These are phyloP conservation scores for Isoperla grammatica DNA, from an alignment of 2,888 invertebrate species.

Conservation along the genomic window DNA sequence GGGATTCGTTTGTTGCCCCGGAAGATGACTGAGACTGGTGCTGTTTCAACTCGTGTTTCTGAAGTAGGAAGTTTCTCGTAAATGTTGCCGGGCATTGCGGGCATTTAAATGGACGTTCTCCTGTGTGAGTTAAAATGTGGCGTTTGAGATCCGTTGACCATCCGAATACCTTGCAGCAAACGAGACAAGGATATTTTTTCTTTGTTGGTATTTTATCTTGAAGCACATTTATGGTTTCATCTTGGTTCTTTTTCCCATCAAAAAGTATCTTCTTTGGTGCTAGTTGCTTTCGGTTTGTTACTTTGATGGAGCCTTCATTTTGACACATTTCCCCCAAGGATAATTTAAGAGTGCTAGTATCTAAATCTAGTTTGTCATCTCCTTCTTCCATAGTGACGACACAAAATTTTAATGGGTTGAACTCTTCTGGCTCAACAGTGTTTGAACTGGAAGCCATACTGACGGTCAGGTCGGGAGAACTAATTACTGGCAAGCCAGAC, in stretches of 20 bases:
- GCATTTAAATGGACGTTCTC: constrained; percentile 44
- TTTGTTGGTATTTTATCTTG: constrained; percentile 22
- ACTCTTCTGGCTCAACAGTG: constrained; percentile 32
- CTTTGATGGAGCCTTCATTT: not conserved
- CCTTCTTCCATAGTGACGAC: constrained; percentile 38
- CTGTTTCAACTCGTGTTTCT: constrained; percentile 38
- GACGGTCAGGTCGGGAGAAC: not conserved
- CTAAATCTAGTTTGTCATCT: constrained; percentile 21
- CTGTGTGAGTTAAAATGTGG: constrained; percentile 44
- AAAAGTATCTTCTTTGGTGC: constrained; percentile 31
- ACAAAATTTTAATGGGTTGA: constrained; percentile 39
- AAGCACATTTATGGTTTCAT: constrained; percentile 1
- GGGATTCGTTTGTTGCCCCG: too few relatives aligned
- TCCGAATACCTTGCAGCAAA: constrained; percentile 42
- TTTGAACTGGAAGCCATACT: not conserved
- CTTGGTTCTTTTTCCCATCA: not conserved
- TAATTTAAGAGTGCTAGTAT: not conserved
- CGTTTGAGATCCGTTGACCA: constrained; percentile 45
- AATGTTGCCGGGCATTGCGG: constrained; percentile 41
- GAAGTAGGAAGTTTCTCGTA: constrained; percentile 43
- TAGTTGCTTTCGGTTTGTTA: constrained; percentile 29
- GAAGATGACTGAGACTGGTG: not conserved
- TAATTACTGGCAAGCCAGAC: not conserved
- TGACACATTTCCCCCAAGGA: not conserved
- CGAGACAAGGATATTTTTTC: constrained; percentile 40